Evolutionary conservation across 2,888 invertebrate genomes (phyloP).

Genomic region (Sepiola atlantica): DNA sequence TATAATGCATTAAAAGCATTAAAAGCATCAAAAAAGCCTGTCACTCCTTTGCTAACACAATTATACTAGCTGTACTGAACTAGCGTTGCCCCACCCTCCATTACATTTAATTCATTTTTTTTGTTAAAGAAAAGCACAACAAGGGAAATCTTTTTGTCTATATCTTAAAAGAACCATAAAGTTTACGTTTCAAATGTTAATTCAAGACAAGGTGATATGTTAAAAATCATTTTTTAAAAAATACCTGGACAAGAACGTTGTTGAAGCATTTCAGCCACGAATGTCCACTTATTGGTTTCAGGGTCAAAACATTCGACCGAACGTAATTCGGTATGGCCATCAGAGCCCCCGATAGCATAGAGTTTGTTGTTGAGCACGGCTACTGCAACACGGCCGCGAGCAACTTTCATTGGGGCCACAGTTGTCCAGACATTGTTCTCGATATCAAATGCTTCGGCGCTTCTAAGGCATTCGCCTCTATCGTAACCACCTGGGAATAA

Average conservation of each 20-base stretch:
- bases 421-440: slow-evolving; percentile 82
- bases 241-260: slow-evolving; percentile 82
- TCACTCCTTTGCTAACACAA: no score
- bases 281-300: slow-evolving; percentile 76
- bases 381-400: slow-evolving; percentile 86
- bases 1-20: no score
- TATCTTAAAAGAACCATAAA: no score
- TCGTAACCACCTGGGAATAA: slow-evolving; percentile 83
- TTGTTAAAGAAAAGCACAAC: no score
- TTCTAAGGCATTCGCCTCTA: slow-evolving; percentile 86
- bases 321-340: slow-evolving; percentile 87
- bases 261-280: slow-evolving; percentile 78
- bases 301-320: slow-evolving; percentile 81
- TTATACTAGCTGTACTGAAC: no score
- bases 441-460: slow-evolving; percentile 85
- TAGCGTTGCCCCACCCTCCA: no score
- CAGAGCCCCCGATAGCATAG: slow-evolving; percentile 86
- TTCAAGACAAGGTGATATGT: no score
- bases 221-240: no score
- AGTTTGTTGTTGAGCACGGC: slow-evolving; percentile 82
- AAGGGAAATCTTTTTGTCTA: no score
- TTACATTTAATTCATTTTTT: no score
- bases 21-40: no score
- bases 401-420: slow-evolving; percentile 82
- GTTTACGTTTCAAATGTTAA: no score